Evolutionary conservation across 2,888 invertebrate species (phyloP), one percentile per base, ranked within the genome.

Genomic region (Syrista parreyssii): DNA sequence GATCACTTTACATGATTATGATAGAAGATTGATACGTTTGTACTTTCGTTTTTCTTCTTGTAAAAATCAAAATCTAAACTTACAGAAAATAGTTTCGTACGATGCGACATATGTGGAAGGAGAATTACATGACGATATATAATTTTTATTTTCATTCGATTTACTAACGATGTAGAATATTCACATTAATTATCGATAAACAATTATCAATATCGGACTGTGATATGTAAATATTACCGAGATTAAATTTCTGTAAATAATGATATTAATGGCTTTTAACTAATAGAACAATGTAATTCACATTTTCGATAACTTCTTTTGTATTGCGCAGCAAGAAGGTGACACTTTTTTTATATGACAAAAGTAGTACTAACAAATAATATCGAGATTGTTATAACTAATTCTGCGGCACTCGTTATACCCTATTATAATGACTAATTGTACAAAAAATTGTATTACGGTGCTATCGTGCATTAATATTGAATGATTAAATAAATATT

Each of bases 401-500:
- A 71, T 71, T 12, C 6, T 23, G 9, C 30, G 11, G 31, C 32
- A 71, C 71, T 23, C 71, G 32, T 32, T 32, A 72, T 33, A 73
- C 12, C 9, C 74, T 15, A 76, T 76, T 23, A 31, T 74, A 35
- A 35, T 36, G 9, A 74, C 30, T 74, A 36, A 31, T 36, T 74
- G 30, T 71, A 32, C 30, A 71, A 71, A 30, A 30, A 2, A 12
- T 69, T n/a, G n/a, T 23, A 71, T 74, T 33, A 30, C 75, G 68
- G 35, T 75, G 75, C 75, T 78, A 75, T 68, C 1, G 31, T 71
- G 71, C 55, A 36, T 72, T 75, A 68, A 73, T 68, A 75, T 72
- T 72, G 73, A 75, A 78, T 23, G 23, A 71, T 36, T 75, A 68
- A 78, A 78, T 78, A 78, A 78, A 78, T 75, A 78, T 78, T 78